Percentiles rank a stretch among this genome's conserved stretches.
phyloP scores from a whole-genome alignment of 2,797 vertebrate genomes.

The Microtus obscurus region DNA sequence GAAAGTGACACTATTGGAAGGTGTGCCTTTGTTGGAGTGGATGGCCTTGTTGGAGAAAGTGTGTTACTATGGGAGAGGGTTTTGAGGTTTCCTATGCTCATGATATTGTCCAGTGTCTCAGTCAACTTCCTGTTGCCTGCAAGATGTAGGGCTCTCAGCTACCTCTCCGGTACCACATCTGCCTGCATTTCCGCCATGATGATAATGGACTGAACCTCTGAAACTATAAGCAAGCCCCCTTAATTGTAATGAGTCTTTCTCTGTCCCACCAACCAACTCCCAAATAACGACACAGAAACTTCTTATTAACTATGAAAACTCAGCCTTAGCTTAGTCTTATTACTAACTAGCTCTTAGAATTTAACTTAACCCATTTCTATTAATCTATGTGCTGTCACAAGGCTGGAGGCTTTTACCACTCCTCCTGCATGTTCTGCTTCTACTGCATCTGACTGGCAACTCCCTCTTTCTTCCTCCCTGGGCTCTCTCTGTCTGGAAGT shows the following conservation, averaged over 20 bases:
- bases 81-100: background rate
- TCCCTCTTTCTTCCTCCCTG: no score
- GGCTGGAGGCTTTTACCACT: background rate
- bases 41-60: background rate
- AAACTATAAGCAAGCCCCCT: background rate
- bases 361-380: background rate
- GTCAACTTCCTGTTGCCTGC: background rate
- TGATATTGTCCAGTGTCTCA: background rate
- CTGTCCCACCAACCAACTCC: background rate
- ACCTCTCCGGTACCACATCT: background rate
- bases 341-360: background rate
- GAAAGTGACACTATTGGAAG: background rate
- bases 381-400: background rate
- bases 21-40: background rate
- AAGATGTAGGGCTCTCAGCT: background rate
- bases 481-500: no score
- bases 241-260: background rate
- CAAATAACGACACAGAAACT: background rate
- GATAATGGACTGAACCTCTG: background rate
- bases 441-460: background rate
- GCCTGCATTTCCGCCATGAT: background rate
- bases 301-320: background rate
- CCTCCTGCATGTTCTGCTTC: background rate
- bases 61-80: background rate
- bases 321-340: background rate